phyloP scores from a whole-genome alignment of 2,797 vertebrate genomes.

The Tolypeutes matacus region DNA sequence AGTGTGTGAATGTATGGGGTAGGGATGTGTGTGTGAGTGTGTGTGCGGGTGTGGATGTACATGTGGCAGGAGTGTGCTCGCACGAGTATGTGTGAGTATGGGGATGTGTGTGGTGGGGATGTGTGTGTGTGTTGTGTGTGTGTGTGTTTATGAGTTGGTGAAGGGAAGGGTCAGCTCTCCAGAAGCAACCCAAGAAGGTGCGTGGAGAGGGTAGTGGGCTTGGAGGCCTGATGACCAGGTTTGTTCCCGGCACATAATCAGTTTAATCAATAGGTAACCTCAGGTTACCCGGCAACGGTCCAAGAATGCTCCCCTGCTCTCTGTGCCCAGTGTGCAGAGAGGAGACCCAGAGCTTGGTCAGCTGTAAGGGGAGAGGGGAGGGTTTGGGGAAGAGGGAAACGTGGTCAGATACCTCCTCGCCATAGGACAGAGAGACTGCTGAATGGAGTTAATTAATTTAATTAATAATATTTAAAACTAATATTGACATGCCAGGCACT shows the following conservation, averaged over 20 bases:
- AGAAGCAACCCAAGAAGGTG: not conserved
- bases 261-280: not conserved
- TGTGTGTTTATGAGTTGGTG: not conserved
- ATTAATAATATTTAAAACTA: slow-evolving; percentile 1
- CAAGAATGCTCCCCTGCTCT: not conserved
- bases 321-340: not conserved
- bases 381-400: not conserved
- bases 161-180: not conserved
- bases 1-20: not conserved
- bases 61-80: not conserved
- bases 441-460: not conserved
- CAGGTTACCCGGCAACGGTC: not conserved
- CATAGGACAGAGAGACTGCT: not conserved
- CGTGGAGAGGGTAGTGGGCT: not conserved
- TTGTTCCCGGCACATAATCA: not conserved
- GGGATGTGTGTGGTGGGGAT: not conserved
- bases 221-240: not conserved
- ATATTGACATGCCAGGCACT: not conserved
- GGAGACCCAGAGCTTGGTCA: not conserved
- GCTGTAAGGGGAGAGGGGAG: not conserved
- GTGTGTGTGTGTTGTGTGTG: not conserved
- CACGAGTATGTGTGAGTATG: not conserved
- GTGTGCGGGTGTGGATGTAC: too few species aligned
- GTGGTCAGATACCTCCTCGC: not conserved
- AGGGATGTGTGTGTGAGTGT: not conserved